Conservation (phyloP, 2,888 invertebrate genomes). For the Lypha dubia region DNA sequence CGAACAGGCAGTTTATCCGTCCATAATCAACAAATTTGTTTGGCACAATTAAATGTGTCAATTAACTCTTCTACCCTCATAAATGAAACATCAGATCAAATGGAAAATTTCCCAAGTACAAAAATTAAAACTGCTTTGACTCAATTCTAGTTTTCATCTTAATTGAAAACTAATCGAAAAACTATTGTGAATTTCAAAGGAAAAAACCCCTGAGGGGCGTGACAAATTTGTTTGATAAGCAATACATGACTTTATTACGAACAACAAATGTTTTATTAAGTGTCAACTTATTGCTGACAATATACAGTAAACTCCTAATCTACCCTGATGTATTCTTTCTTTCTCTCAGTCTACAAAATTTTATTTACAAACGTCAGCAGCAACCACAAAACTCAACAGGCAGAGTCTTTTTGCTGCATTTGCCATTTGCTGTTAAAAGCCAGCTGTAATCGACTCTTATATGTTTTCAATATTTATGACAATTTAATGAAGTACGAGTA, state of each 20-base stretch:
- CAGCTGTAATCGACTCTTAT: slow-evolving; percentile 68
- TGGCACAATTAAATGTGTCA: not conserved
- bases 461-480: slow-evolving; percentile 72
- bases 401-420: slow-evolving; percentile 40
- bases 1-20: no score
- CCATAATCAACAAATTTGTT: slow-evolving; percentile 3
- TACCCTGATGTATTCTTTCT: slow-evolving; percentile 59
- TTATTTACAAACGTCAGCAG: slow-evolving; percentile 21
- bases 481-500: slow-evolving; percentile 69
- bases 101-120: not conserved
- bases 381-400: slow-evolving; percentile 52
- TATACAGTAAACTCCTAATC: slow-evolving; percentile 59
- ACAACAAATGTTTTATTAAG: slow-evolving; percentile 64
- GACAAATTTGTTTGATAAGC: slow-evolving; percentile 77
- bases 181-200: slow-evolving; percentile 14
- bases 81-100: not conserved
- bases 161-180: slow-evolving; percentile 72
- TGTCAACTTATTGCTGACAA: slow-evolving; percentile 70
- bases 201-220: slow-evolving; percentile 77
- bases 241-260: slow-evolving; percentile 67
- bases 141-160: slow-evolving; percentile 74
- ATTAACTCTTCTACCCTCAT: not conserved
- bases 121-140: slow-evolving; percentile 54
- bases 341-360: not conserved
- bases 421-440: slow-evolving; percentile 53